These are phyloP conservation scores for Aphelocoma californica DNA, from an alignment of 2,797 vertebrate genomes.

Conservation along the genomic window DNA sequence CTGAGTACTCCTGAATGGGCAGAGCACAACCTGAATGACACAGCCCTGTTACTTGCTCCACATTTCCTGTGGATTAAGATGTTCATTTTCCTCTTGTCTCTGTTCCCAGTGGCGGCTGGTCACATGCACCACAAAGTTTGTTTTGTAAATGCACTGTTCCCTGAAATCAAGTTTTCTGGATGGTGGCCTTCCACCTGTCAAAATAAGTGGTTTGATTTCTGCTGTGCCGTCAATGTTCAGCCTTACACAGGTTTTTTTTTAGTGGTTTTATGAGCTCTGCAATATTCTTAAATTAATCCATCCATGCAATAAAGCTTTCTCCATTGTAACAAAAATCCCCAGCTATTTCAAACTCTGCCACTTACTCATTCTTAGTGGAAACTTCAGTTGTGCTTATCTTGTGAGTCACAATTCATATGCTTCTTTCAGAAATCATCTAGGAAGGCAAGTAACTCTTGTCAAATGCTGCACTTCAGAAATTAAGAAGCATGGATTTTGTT, in stretches of 20 bases:
- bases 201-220: slow-evolving; percentile 31
- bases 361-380: neutral
- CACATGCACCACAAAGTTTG: neutral
- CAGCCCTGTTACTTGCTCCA: neutral
- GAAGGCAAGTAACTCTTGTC: neutral
- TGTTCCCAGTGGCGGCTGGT: neutral
- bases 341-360: neutral
- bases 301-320: slow-evolving; percentile 2
- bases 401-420: neutral
- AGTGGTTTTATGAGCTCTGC: slow-evolving; percentile 7
- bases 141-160: slow-evolving; percentile 5
- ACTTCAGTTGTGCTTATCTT: neutral
- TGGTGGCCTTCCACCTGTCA: neutral
- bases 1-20: neutral
- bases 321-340: neutral
- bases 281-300: neutral
- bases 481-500: neutral
- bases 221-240: neutral
- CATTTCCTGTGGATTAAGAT: neutral
- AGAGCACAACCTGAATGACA: neutral
- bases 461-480: neutral
- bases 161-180: slow-evolving; percentile 40
- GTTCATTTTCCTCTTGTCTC: neutral
- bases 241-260: neutral
- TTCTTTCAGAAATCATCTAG: neutral